A percentile compares a stretch with the other conserved stretches of the same genome.
Conservation (phyloP, 1,140 invertebrate species). For the Drosophila persimilis region DNA sequence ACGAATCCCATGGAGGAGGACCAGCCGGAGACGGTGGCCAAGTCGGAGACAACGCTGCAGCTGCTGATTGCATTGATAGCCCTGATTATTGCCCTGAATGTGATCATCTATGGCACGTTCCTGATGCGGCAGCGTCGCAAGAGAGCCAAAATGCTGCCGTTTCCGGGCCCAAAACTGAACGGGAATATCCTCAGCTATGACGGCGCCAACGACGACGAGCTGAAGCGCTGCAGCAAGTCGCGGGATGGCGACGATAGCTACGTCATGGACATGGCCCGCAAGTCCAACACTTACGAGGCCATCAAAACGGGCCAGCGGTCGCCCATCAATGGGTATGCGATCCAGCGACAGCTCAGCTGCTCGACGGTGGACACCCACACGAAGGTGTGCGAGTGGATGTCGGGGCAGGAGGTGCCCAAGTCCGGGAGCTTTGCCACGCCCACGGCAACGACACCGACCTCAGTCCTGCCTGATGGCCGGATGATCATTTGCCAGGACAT, state of each 20-base stretch:
- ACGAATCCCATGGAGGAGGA: conserved; percentile 5
- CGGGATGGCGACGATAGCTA: conserved; percentile 82
- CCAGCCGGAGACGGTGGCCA: conserved; percentile 56
- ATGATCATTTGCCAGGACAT: conserved; percentile 82
- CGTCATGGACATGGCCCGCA: conserved; percentile 71
- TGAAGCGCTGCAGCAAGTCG: conserved; percentile 75
- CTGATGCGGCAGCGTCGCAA: conserved; percentile 70
- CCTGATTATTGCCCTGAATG: conserved; percentile 92
- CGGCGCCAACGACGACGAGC: conserved; percentile 80
- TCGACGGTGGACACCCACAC: conserved; percentile 93
- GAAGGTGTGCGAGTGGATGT: conserved; percentile 93
- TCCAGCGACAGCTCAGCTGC: conserved; percentile 88
- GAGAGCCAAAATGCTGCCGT: conserved; percentile 44
- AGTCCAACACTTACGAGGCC: conserved; percentile 85
- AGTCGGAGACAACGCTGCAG: conserved; percentile 85
- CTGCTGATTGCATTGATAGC: conserved; percentile 91
- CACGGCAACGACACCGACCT: conserved; percentile 83
- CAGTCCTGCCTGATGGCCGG: conserved; percentile 84
- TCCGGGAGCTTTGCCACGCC: conserved; percentile 76
- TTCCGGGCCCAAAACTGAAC: conserved; percentile 62
- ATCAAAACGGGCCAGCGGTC: conserved; percentile 83
- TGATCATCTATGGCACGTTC: conserved; percentile 83
- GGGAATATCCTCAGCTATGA: conserved; percentile 76
- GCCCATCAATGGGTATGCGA: conserved; percentile 84
- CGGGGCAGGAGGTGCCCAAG: conserved; percentile 84